Conservation (phyloP, 2,113 vertebrate genomes). For the Ia io region DNA sequence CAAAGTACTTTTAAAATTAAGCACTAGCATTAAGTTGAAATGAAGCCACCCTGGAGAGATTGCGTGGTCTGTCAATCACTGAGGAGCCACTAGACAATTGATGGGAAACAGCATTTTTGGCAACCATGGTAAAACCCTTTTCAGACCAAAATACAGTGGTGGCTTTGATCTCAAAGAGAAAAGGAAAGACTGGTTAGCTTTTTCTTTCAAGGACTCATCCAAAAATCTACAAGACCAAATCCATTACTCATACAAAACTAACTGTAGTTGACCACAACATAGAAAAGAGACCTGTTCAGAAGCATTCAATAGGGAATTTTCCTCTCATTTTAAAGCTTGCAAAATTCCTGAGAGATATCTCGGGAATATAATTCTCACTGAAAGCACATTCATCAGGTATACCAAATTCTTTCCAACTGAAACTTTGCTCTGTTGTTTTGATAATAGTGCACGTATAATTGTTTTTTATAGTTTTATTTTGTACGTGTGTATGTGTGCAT, state of each 20-base stretch:
- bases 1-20: conserved; percentile 47
- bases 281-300: conserved; percentile 64
- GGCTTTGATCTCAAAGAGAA: conserved; percentile 58
- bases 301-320: conserved; percentile 58
- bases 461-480: background rate
- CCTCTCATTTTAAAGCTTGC: conserved; percentile 13
- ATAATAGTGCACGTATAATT: background rate
- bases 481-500: background rate
- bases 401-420: background rate
- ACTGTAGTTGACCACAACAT: conserved; percentile 31
- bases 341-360: background rate
- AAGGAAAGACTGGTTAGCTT: conserved; percentile 50
- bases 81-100: background rate
- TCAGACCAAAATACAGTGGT: conserved; percentile 68
- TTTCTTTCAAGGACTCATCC: conserved; percentile 59
- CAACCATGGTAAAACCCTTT: conserved; percentile 57
- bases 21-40: conserved; percentile 34
- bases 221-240: conserved; percentile 60
- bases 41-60: conserved; percentile 2
- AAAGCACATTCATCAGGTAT: background rate
- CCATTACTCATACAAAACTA: conserved; percentile 55
- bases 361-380: background rate
- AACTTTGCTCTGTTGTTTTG: background rate
- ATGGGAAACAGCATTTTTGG: conserved; percentile 59
- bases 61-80: background rate